A percentile compares a stretch with the other conserved stretches of the same genome.
phyloP scores from a whole-genome alignment of 2,888 invertebrate species.

The Agrochola macilenta region DNA sequence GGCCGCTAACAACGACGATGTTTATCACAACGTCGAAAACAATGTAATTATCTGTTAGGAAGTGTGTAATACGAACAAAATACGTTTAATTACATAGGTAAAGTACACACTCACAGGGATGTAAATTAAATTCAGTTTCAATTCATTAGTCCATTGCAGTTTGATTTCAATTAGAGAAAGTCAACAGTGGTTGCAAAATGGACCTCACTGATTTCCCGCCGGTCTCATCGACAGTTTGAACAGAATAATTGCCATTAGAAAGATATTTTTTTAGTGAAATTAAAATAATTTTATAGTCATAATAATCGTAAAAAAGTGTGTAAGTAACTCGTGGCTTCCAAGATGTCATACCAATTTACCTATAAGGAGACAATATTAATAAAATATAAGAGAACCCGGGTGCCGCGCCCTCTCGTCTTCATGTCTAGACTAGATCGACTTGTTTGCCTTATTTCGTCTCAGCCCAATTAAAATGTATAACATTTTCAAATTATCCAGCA shows the following conservation, averaged over 20 bases:
- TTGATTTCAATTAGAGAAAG: constrained; percentile 86
- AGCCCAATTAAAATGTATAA: constrained; percentile 62
- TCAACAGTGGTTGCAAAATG: constrained; percentile 78
- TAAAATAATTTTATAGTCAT: too few species aligned
- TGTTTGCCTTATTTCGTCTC: constrained; percentile 57
- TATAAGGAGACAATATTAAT: constrained; percentile 29
- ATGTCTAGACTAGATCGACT: constrained; percentile 52
- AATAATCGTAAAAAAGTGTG: background rate
- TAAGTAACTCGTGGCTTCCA: background rate
- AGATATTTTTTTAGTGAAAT: background rate
- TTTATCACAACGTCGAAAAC: constrained; percentile 71
- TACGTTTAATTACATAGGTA: constrained; percentile 41
- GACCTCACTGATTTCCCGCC: constrained; percentile 77
- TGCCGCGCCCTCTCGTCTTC: constrained; percentile 41
- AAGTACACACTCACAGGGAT: constrained; percentile 38
- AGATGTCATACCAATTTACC: constrained; percentile 3
- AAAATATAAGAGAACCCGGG: constrained; percentile 45
- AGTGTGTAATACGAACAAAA: constrained; percentile 20
- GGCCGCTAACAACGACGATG: constrained; percentile 65
- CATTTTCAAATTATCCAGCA: constrained; percentile 63
- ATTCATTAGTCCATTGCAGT: constrained; percentile 81
- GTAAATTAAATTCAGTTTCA: constrained; percentile 69
- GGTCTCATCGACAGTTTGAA: constrained; percentile 67
- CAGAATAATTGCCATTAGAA: constrained; percentile 54
- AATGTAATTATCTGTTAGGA: constrained; percentile 64